phyloP scores from a whole-genome alignment of 1,140 invertebrate species.

The Eurosta solidaginis region DNA sequence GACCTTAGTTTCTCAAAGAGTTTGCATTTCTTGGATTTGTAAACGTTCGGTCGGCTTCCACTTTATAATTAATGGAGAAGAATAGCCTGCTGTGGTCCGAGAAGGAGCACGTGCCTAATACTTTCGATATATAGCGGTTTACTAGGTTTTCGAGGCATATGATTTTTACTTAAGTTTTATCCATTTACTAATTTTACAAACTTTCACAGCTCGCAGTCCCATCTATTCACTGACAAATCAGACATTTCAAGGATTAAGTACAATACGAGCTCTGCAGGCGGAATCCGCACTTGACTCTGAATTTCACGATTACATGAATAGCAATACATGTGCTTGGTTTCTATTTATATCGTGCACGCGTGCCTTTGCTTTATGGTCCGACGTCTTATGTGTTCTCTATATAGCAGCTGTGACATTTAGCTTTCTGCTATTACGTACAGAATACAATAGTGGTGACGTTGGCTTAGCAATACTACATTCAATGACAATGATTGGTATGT shows the following conservation, averaged over 20 bases:
- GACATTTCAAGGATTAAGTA: constrained; percentile 79
- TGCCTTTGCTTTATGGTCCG: constrained; percentile 66
- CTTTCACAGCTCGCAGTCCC: constrained; percentile 65
- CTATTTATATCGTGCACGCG: constrained; percentile 71
- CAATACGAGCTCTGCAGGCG: constrained; percentile 74
- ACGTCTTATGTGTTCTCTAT: constrained; percentile 73
- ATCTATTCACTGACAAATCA: constrained; percentile 76
- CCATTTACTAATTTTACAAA: too few species aligned
- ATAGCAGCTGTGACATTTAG: constrained; percentile 65
- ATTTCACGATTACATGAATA: constrained; percentile 72
- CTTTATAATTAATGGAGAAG: too few species aligned
- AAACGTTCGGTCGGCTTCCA: too few species aligned
- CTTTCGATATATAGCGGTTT: too few species aligned
- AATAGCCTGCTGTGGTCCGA: too few species aligned
- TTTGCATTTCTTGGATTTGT: too few species aligned
- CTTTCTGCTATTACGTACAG: constrained; percentile 61
- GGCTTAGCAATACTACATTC: constrained; percentile 81
- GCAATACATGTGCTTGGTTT: constrained; percentile 74
- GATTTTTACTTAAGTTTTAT: neutral
- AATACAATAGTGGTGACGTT: constrained; percentile 71
- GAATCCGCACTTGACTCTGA: constrained; percentile 68
- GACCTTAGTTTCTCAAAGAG: too few species aligned
- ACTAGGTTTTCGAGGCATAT: too few species aligned
- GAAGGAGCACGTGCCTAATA: too few species aligned
- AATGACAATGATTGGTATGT: constrained; percentile 75